These are phyloP conservation scores for Episyrphus balteatus DNA, from an alignment of 1,140 invertebrate species.

Conservation along the genomic window DNA sequence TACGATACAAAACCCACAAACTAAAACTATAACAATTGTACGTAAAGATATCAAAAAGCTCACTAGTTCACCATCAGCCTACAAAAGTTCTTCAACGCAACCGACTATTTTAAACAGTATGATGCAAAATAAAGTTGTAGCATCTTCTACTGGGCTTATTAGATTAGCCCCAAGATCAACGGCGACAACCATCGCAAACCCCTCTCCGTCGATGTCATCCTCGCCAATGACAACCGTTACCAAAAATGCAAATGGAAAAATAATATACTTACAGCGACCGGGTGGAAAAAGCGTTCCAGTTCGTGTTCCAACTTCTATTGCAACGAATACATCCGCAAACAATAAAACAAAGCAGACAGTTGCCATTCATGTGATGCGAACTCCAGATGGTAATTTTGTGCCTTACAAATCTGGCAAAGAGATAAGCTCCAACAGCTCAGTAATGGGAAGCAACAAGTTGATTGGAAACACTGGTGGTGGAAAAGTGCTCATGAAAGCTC, in stretches of 20 bases:
- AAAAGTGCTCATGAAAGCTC: not conserved
- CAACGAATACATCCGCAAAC: not conserved
- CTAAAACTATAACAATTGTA: no score
- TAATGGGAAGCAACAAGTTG: constrained; percentile 5
- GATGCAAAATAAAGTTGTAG: no score
- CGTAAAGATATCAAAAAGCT: no score
- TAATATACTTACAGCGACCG: constrained; percentile 8
- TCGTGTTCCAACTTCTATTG: not conserved
- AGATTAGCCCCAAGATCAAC: constrained; percentile 7
- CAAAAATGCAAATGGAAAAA: constrained; percentile 8
- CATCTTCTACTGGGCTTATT: not conserved
- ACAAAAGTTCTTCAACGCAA: no score
- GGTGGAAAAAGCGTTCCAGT: not conserved
- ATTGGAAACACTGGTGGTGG: not conserved
- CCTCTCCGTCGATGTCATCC: not conserved
- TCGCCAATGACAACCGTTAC: constrained; percentile 1
- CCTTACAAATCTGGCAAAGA: constrained; percentile 2
- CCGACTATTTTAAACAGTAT: no score
- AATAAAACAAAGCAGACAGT: not conserved
- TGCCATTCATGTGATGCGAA: constrained; percentile 23
- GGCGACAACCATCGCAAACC: not conserved
- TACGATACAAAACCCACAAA: no score
- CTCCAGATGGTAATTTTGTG: constrained; percentile 22
- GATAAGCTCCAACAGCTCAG: constrained; percentile 13
- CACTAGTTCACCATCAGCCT: no score